Evolutionary conservation across 2,113 vertebrate genomes (phyloP).

Genomic region (Platysternon megacephalum): DNA sequence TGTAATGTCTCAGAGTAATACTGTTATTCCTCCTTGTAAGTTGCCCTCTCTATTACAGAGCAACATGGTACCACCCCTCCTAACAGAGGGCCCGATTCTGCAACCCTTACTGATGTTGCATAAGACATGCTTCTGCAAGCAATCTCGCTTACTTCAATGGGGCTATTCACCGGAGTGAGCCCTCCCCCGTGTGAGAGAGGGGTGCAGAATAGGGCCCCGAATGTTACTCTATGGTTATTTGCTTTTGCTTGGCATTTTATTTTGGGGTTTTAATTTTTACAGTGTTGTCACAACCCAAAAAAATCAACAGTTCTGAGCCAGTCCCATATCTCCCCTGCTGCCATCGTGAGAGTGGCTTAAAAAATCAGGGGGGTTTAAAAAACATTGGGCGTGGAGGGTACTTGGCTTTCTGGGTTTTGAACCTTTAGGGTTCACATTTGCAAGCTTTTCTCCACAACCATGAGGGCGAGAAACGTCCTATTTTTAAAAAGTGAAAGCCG

Average conservation of each 20-base stretch:
- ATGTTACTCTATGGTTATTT: not conserved
- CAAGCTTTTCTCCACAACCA: not conserved
- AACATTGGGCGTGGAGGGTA: not conserved
- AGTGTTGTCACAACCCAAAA: not conserved
- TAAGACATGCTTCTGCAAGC: not conserved
- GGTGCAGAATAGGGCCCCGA: not conserved
- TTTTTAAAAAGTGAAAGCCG: not conserved
- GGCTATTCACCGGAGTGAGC: not conserved
- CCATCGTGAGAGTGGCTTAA: not conserved
- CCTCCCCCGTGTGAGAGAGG: not conserved
- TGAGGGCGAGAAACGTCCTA: not conserved
- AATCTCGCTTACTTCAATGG: not conserved
- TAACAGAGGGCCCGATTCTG: not conserved
- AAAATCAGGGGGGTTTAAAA: too few species aligned
- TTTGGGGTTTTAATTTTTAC: not conserved
- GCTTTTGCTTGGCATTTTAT: not conserved
- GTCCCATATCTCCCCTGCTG: not conserved
- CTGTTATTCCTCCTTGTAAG: not conserved
- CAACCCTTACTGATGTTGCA: not conserved
- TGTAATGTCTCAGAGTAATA: not conserved
- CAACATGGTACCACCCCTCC: not conserved
- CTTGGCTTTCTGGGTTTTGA: not conserved
- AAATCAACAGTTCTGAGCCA: not conserved
- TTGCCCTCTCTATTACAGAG: not conserved
- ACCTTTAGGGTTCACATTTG: not conserved